A percentile compares a stretch with the other conserved stretches of the same genome.
phyloP scores from a whole-genome alignment of 2,888 invertebrate species.

The Abrostola triplasia region DNA sequence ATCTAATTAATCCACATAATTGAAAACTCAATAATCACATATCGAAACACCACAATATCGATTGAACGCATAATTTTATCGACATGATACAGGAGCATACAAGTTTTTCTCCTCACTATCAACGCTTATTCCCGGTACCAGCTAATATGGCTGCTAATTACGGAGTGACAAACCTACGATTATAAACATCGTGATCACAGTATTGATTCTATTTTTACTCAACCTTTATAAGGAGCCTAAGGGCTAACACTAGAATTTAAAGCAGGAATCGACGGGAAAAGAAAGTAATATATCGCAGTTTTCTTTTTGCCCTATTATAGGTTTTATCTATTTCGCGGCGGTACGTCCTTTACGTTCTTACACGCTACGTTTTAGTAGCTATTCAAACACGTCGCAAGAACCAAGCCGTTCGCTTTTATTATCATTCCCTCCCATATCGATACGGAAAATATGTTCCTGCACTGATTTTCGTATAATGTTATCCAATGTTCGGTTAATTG shows the following conservation, averaged over 20 bases:
- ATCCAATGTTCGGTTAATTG: conserved; percentile 14
- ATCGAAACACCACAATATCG: background rate
- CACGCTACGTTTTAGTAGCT: conserved; percentile 24
- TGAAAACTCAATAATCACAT: conserved; percentile 13
- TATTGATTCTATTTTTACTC: conserved; percentile 46
- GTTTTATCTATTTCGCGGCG: conserved; percentile 23
- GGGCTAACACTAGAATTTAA: conserved; percentile 39
- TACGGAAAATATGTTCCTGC: background rate
- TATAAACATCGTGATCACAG: conserved; percentile 28
- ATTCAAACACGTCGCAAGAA: conserved; percentile 15
- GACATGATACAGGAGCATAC: background rate
- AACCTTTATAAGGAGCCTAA: conserved; percentile 44
- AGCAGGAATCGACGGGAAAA: conserved; percentile 21
- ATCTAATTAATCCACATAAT: conserved; percentile 6
- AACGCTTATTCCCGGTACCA: conserved; percentile 21
- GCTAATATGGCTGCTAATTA: conserved; percentile 46
- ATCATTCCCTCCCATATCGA: background rate
- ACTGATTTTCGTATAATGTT: background rate
- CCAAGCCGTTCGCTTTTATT: conserved; percentile 5
- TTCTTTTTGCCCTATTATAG: conserved; percentile 15
- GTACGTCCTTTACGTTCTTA: conserved; percentile 21
- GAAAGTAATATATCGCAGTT: conserved; percentile 21
- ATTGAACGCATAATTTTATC: conserved; percentile 17
- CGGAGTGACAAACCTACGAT: conserved; percentile 22
- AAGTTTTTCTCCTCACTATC: conserved; percentile 40